These are phyloP conservation scores for Bufo bufo DNA, from an alignment of 2,113 vertebrate genomes.

Conservation along the genomic window DNA sequence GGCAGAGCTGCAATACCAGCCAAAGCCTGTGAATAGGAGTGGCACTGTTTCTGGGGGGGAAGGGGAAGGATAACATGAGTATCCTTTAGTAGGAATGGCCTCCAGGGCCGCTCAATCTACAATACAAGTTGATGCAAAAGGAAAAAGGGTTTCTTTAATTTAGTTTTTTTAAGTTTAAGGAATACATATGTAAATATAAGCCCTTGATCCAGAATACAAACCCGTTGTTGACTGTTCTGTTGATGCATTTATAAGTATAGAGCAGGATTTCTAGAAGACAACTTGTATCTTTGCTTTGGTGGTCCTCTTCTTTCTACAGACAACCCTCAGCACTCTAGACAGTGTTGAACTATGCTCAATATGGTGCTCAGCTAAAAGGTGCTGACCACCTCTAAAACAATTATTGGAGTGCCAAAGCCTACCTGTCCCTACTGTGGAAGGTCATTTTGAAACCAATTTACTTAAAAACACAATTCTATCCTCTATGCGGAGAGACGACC, in stretches of 20 bases:
- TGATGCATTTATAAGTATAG: background rate
- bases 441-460: background rate
- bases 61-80: background rate
- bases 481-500: background rate
- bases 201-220: background rate
- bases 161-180: background rate
- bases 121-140: conserved; percentile 3
- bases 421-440: background rate
- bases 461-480: background rate
- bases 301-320: background rate
- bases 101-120: background rate
- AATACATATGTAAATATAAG: background rate
- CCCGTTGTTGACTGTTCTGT: background rate
- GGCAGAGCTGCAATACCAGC: background rate
- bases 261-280: background rate
- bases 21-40: background rate
- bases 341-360: background rate
- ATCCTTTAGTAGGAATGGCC: background rate
- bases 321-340: background rate
- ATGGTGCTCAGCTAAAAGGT: conserved; percentile 4
- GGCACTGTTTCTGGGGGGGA: background rate
- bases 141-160: background rate
- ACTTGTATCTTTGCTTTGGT: conserved; percentile 21
- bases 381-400: background rate
- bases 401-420: conserved; percentile 41